Base-by-base conservation (phyloP, 2,113 vertebrate genomes). In the Oplegnathus fasciatus region DNA sequence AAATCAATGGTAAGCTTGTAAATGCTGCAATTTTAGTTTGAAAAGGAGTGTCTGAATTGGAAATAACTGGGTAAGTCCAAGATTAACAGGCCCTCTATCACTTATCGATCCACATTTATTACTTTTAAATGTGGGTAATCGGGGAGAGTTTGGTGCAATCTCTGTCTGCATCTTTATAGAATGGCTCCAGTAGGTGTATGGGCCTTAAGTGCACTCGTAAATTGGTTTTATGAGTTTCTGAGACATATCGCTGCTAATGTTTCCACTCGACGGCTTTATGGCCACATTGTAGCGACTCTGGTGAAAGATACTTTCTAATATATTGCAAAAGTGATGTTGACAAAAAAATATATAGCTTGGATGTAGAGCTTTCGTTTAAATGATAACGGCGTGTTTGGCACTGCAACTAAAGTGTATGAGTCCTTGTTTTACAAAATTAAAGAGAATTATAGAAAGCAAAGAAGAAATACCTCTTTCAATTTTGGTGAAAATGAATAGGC, bases 141-240 rank as follows among this genome's bases (percentile, higher is more conserved):
- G 87, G 85, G 85, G 79, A 60, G 88, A 57, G 89, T 92, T 95
- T 89, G 88, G 87, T 89, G 81, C 92, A 92, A 92, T 95, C 93
- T 93, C 89, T 84, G 93, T 92, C 90, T 94, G 89, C 92, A 93
- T 93, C 91, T 94, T 93, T 93, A 92, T 86, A 91, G 91, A 84
- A 91, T 50, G 89, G 94, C 93, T 94, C 91, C 86, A 86, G 91
- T 94, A 95, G 93, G 94, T 91, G 92, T 84, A 88, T 44, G 81
- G 92, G 76, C 87, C 91, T 91, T 95, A 94, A 95, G 94, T 95
- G 94, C 91, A 87, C 93, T 94, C 95, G 89, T 96, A 96, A 96
- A 96, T 95, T 91, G 83, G 82, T 84, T 95, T 95, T 95, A 95
- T 95, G 94, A 93, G 80, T 94, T 95, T 95, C 92, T 93, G 85